Evolutionary conservation across 2,113 vertebrate genomes (phyloP).

Genomic region (Charadrius vociferus): DNA sequence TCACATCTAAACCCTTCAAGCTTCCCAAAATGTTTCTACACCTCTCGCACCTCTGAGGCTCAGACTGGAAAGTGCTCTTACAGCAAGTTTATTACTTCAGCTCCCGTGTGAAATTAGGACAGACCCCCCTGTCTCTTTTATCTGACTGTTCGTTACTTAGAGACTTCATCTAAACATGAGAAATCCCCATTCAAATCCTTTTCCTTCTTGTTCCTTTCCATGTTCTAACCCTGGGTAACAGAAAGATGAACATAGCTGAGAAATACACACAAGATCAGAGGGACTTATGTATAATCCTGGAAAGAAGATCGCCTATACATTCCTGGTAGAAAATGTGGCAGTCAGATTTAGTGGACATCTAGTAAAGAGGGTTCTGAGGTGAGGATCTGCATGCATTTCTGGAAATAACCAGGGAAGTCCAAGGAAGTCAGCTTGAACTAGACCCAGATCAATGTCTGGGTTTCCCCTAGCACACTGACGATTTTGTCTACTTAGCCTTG

Average conservation of each 20-base stretch:
- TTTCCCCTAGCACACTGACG: neutral
- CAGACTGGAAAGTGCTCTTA: neutral
- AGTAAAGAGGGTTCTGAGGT: neutral
- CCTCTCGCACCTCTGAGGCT: neutral
- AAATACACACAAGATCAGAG: neutral
- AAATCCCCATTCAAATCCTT: neutral
- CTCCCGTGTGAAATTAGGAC: neutral
- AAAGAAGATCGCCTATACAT: neutral
- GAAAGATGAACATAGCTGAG: accelerated
- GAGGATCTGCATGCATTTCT: neutral
- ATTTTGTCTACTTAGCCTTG: neutral
- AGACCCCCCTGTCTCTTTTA: neutral
- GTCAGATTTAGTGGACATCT: neutral
- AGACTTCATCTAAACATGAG: neutral
- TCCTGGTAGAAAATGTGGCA: neutral
- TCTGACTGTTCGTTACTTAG: neutral
- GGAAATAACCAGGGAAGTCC: neutral
- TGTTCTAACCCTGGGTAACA: neutral
- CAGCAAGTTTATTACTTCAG: neutral
- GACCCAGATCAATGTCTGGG: neutral
- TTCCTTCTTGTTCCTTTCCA: neutral
- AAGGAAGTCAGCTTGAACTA: neutral
- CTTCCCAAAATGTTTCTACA: neutral
- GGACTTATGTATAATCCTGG: neutral
- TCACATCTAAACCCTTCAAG: neutral